Evolutionary conservation across 64 coral and sea anemone genomes (phyloP).

Genomic region (Montipora sp.): DNA sequence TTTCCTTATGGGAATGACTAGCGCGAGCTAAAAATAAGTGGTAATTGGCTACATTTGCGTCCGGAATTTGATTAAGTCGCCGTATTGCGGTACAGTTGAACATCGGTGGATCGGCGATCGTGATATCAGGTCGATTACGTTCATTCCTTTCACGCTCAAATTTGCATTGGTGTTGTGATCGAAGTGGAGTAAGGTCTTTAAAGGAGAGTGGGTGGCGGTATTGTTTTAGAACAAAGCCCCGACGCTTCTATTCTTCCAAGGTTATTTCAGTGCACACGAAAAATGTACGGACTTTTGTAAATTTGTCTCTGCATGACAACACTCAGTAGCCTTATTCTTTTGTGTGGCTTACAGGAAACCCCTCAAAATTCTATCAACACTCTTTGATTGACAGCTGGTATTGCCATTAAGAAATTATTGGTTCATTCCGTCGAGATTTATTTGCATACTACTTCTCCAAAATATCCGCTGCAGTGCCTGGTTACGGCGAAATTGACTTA

Average conservation of each 20-base stretch:
- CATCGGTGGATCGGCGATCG: not conserved
- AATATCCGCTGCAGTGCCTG: not conserved
- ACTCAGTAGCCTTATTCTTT: conserved; percentile 34
- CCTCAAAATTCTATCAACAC: conserved; percentile 67
- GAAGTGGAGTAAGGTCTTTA: not conserved
- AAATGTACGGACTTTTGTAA: conserved; percentile 31
- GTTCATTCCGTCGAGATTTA: not conserved
- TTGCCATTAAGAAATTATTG: conserved; percentile 13
- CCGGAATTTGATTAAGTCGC: conserved; percentile 16
- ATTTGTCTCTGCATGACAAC: conserved; percentile 32
- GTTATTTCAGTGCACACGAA: conserved; percentile 12
- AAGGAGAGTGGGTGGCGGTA: conserved; percentile 23
- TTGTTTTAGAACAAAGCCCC: conserved; percentile 42
- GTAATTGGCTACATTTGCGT: conserved; percentile 29
- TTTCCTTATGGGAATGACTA: not conserved
- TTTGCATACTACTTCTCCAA: not conserved
- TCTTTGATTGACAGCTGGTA: conserved; percentile 65
- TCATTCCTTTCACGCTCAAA: not conserved
- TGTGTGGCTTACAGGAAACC: conserved; percentile 65
- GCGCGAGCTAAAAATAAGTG: conserved; percentile 16
- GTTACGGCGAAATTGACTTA: not conserved
- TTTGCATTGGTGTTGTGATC: conserved; percentile 35
- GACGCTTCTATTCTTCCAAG: conserved; percentile 6
- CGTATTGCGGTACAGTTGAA: not conserved
- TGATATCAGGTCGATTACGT: not conserved